A percentile compares a stretch with the other conserved stretches of the same genome.
phyloP scores from a whole-genome alignment of 1,140 invertebrate species.

The Apis dorsata region DNA sequence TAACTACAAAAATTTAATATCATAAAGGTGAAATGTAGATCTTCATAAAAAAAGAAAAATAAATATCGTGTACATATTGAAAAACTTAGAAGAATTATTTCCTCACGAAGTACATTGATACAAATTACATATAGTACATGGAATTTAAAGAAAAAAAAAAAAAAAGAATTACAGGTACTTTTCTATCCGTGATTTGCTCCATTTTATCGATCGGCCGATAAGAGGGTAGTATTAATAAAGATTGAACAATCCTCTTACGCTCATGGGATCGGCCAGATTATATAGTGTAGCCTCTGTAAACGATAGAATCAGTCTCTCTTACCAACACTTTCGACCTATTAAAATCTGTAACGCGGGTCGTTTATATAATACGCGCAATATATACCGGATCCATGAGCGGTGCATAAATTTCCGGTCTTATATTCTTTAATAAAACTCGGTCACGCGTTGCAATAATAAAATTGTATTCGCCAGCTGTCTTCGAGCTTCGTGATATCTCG shows the following conservation, averaged over 20 bases:
- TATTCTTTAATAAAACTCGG: slow-evolving; percentile 56
- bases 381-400: slow-evolving; percentile 40
- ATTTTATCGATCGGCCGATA: background rate
- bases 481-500: background rate
- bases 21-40: too few relatives aligned
- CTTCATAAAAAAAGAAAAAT: too few relatives aligned
- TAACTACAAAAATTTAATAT: too few relatives aligned
- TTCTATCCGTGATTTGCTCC: background rate
- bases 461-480: background rate
- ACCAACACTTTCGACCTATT: slow-evolving; percentile 43
- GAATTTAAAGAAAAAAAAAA: background rate
- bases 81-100: too few relatives aligned
- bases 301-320: slow-evolving; percentile 48
- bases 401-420: slow-evolving; percentile 41
- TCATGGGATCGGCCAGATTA: slow-evolving; percentile 54
- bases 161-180: background rate
- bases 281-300: slow-evolving; percentile 51
- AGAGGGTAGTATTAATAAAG: slow-evolving; percentile 44
- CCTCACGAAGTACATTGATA: background rate
- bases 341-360: slow-evolving; percentile 42
- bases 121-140: background rate
- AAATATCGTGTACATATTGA: too few relatives aligned
- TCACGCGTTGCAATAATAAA: slow-evolving; percentile 47
- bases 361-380: slow-evolving; percentile 51
- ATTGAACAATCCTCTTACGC: slow-evolving; percentile 51